Evolutionary conservation across 2,888 invertebrate species (phyloP).

Genomic region (Drosophila paranaensis): DNA sequence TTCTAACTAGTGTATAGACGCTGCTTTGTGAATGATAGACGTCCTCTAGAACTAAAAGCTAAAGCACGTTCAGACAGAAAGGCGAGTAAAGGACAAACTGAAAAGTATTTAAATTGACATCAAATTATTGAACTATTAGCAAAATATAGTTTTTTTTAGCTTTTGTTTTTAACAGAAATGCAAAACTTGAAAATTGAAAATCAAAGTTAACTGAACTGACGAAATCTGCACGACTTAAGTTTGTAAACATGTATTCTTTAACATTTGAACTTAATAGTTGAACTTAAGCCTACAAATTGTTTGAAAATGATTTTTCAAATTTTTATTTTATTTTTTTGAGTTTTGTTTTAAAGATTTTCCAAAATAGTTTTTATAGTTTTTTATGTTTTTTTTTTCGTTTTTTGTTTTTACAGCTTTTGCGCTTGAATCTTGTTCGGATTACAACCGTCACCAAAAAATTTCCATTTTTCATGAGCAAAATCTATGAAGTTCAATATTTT

Average conservation of each 20-base stretch:
- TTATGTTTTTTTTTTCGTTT: slow-evolving; percentile 33
- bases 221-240: slow-evolving; percentile 24
- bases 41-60: slow-evolving; percentile 44
- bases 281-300: slow-evolving; percentile 43
- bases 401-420: slow-evolving; percentile 48
- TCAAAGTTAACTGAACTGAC: slow-evolving; percentile 28
- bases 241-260: slow-evolving; percentile 16
- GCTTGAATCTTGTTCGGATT: slow-evolving; percentile 37
- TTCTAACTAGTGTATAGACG: slow-evolving; percentile 30
- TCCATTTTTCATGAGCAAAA: slow-evolving; percentile 49
- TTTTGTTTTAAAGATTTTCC: slow-evolving; percentile 36
- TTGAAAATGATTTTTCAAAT: slow-evolving; percentile 2
- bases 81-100: slow-evolving; percentile 15
- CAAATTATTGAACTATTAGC: slow-evolving; percentile 5
- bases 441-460: slow-evolving; percentile 52
- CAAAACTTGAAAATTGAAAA: slow-evolving; percentile 24
- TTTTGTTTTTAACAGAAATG: slow-evolving; percentile 27
- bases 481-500: slow-evolving; percentile 31
- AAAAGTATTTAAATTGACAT: slow-evolving; percentile 14
- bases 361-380: slow-evolving; percentile 7
- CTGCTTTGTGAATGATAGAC: slow-evolving; percentile 37
- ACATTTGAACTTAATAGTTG: slow-evolving; percentile 27
- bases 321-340: not conserved
- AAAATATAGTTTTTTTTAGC: not conserved
- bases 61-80: slow-evolving; percentile 32